Percentiles rank a stretch among this genome's conserved stretches.
Conservation (phyloP, 2,888 invertebrate species). For the Isotomurus palustris region DNA sequence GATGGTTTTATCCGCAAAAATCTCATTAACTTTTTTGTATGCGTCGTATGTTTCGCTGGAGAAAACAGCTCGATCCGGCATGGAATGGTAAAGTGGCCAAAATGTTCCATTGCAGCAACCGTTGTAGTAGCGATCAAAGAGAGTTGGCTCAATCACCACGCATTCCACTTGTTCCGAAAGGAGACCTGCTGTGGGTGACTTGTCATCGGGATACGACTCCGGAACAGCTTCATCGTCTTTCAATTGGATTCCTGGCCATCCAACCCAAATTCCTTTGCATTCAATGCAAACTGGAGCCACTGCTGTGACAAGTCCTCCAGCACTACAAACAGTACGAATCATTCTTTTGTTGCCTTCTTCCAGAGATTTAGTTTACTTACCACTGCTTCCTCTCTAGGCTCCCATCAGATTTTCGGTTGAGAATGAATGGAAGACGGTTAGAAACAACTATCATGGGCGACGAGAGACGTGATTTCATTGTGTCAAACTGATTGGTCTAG, state of each 20-base stretch:
- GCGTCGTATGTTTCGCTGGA: slow-evolving; percentile 51
- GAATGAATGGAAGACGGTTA: slow-evolving; percentile 51
- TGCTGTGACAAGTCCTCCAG: slow-evolving; percentile 52
- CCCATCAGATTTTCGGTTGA: slow-evolving; percentile 48
- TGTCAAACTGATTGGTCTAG: too few species aligned
- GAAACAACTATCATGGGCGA: slow-evolving; percentile 51
- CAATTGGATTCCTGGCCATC: slow-evolving; percentile 51
- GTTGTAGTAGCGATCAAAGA: slow-evolving; percentile 51
- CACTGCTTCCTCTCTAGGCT: slow-evolving; percentile 48
- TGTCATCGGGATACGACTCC: slow-evolving; percentile 50
- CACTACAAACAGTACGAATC: slow-evolving; percentile 45
- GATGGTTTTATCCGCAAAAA: slow-evolving; percentile 50
- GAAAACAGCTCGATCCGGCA: slow-evolving; percentile 51
- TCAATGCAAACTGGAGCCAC: slow-evolving; percentile 52
- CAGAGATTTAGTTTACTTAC: slow-evolving; percentile 38
- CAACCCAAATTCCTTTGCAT: slow-evolving; percentile 52
- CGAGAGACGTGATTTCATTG: slow-evolving; percentile 32
- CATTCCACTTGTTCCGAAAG: slow-evolving; percentile 50
- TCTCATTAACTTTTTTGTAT: slow-evolving; percentile 50
- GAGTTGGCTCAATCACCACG: slow-evolving; percentile 48
- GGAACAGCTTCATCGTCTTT: slow-evolving; percentile 49
- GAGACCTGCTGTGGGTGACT: slow-evolving; percentile 50
- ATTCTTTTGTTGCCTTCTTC: not conserved
- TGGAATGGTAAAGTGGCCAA: slow-evolving; percentile 53
- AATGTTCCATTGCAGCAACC: slow-evolving; percentile 53